Percentiles rank a stretch among this genome's conserved stretches.
Evolutionary conservation across 2,888 invertebrate species (phyloP).

Genomic region (Apamea crenata): DNA sequence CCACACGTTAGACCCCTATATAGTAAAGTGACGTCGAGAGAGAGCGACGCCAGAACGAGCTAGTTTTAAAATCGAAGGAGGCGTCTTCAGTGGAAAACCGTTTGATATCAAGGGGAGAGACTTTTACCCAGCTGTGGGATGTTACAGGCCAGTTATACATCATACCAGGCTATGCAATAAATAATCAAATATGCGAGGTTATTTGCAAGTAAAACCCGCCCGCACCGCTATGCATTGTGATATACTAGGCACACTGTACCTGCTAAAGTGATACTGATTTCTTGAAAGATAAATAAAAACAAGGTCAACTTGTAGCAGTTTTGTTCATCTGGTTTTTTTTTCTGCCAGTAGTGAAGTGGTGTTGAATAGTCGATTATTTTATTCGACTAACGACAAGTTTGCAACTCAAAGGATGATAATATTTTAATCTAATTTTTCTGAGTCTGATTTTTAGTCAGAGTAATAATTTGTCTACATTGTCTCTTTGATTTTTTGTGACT

Average conservation of each 20-base stretch:
- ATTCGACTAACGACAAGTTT: slow-evolving; percentile 33
- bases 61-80: background rate
- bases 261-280: background rate
- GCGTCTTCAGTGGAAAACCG: background rate
- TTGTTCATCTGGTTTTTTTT: background rate
- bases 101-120: background rate
- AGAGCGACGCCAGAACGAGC: background rate
- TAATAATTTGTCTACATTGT: background rate
- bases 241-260: slow-evolving; percentile 29
- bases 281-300: background rate
- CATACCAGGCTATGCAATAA: background rate
- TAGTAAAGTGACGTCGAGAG: background rate
- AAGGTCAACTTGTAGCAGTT: background rate
- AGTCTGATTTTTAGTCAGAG: background rate
- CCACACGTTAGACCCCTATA: background rate
- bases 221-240: background rate
- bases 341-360: background rate
- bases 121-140: background rate
- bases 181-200: background rate
- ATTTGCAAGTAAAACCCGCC: background rate
- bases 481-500: background rate
- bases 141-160: background rate
- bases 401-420: background rate
- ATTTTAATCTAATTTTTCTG: background rate
- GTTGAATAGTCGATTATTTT: slow-evolving; percentile 28